Base-by-base conservation (phyloP, 1,140 invertebrate species). In the Trichonephila inaurata region DNA sequence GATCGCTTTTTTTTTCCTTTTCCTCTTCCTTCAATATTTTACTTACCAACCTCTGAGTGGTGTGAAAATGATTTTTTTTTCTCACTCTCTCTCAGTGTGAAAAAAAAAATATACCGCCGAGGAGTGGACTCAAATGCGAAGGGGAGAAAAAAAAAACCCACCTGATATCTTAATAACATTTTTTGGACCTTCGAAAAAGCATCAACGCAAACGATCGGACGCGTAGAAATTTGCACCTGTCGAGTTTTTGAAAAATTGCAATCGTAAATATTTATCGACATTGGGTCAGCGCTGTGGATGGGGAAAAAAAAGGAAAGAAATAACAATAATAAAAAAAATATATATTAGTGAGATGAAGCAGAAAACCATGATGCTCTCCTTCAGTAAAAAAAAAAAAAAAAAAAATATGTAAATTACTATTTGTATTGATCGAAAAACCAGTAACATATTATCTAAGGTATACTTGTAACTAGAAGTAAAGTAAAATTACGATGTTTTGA, bases 191-290 rank as follows among this genome's bases (percentile, higher is more conserved):
- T 93, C 85, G 91, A 51, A 87, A 92, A 86, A 81, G 92, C 86
- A 93, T 93, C 86, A 82, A 58, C 24, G 2, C 28, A 93, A 81
- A 93, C 82, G 92, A 93, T 93, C 16, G 72, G 51, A 60, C 28
- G 58, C 19, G 85, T 12, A 28, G 24, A 93, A 93, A 93, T 93
- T 93, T 89, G 86, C 92, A 93, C 92, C 92, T 93, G 92, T 89
- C 92, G 40, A 51, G 72, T 3, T 14, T 5, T 77, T 93, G 92
- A 93, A 82, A 88, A 93, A 93, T 93, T 81, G 28, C 60, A 88
- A 88, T 93, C 92, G 92, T 93, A 93, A 93, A 93, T 93, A 89
- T 92, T 92, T 92, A 92, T 92, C 82, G 91, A 77, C n/a, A 62
- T n/a, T 14, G 40, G 40, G 62, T 28, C 88, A 88, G 21, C 16